These are phyloP conservation scores for Scaptodrosophila latifasciaeformis DNA, from an alignment of 2,888 invertebrate genomes.

Conservation along the genomic window DNA sequence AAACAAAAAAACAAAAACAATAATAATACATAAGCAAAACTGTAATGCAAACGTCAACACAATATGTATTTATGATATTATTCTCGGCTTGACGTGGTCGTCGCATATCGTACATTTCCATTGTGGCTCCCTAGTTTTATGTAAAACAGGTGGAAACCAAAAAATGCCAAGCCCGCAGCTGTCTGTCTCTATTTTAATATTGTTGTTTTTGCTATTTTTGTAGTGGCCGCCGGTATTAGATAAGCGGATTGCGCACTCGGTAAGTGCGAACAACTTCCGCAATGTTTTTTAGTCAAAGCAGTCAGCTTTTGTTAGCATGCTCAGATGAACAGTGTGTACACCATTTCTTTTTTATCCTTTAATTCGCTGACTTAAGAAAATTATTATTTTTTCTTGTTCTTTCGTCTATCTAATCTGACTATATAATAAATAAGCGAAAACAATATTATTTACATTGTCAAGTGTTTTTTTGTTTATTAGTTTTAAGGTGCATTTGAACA, in stretches of 20 bases:
- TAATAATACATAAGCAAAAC: no score
- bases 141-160: constrained; percentile 32
- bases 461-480: constrained; percentile 32
- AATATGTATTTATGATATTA: constrained; percentile 60
- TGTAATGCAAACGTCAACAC: constrained; percentile 56
- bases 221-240: no score
- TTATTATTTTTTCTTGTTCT: no score
- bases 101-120: constrained; percentile 3
- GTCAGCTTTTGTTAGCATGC: no score
- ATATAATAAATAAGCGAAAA: constrained; percentile 13
- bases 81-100: constrained; percentile 1
- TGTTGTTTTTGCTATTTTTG: constrained; percentile 3
- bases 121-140: no score
- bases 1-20: no score
- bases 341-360: constrained; percentile 6
- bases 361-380: constrained; percentile 14
- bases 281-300: background rate
- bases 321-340: background rate
- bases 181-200: constrained; percentile 11
- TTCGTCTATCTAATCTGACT: no score
- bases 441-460: constrained; percentile 48
- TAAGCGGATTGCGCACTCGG: no score
- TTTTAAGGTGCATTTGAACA: no score
- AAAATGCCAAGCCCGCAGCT: constrained; percentile 17
- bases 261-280: no score